These are phyloP conservation scores for Rapana venosa DNA, from an alignment of 2,888 invertebrate genomes.

Conservation along the genomic window DNA sequence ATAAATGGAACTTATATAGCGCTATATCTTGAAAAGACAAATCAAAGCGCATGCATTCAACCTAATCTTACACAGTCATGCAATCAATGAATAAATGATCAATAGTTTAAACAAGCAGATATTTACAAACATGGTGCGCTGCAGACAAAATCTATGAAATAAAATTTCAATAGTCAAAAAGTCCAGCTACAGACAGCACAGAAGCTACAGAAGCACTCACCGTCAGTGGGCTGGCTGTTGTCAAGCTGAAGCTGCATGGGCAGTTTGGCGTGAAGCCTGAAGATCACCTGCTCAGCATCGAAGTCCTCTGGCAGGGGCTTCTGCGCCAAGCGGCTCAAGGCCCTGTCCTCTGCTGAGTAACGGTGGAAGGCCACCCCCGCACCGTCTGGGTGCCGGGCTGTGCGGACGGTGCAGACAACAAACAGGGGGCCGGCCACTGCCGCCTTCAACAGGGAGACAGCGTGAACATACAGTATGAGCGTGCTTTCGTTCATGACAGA, in stretches of 20 bases:
- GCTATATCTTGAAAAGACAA: no score
- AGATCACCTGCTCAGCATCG: constrained; percentile 10
- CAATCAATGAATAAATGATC: no score
- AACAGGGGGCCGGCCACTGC: constrained; percentile 6
- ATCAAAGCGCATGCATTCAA: no score
- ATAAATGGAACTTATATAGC: no score
- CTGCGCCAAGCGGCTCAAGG: not conserved
- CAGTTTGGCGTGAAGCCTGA: constrained; percentile 39
- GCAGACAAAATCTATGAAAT: no score
- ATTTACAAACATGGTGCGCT: no score
- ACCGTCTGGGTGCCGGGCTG: not conserved
- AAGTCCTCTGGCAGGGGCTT: not conserved
- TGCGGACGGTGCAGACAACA: constrained; percentile 37
- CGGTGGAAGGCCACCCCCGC: not conserved
- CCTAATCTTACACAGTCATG: no score
- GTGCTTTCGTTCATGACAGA: no score
- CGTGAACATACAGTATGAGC: no score
- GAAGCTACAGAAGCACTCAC: constrained; percentile 44
- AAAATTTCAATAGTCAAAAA: no score
- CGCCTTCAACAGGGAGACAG: constrained; percentile 14
- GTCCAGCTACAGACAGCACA: no score
- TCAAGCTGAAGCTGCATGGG: constrained; percentile 40
- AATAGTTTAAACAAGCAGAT: no score
- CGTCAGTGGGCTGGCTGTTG: constrained; percentile 14
- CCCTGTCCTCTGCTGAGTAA: not conserved